These are phyloP conservation scores for Montipora foliosa DNA, from an alignment of 64 coral and sea anemone species.

Conservation along the genomic window DNA sequence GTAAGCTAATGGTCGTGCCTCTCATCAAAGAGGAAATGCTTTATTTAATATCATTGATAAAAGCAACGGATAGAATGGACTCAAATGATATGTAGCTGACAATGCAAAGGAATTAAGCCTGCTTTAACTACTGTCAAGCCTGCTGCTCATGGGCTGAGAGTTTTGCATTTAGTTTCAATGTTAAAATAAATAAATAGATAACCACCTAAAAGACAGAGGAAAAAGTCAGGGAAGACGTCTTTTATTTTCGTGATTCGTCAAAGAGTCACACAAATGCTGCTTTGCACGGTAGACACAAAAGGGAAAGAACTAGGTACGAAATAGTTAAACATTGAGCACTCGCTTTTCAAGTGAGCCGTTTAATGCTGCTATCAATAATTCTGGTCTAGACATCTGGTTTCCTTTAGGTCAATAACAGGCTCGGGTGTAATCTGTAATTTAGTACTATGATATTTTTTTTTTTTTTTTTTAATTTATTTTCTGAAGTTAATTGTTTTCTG, in stretches of 20 bases:
- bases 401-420: conserved; percentile 1
- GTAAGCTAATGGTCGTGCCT: neutral
- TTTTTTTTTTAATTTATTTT: neutral
- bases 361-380: conserved; percentile 24
- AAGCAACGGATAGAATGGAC: neutral
- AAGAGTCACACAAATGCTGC: neutral
- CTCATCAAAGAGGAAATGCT: neutral
- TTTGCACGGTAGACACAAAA: neutral
- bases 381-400: conserved; percentile 23
- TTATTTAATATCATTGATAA: conserved; percentile 12
- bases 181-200: neutral
- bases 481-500: conserved; percentile 18
- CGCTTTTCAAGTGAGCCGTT: neutral
- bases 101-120: conserved; percentile 22
- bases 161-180: neutral
- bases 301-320: neutral
- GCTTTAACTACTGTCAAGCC: conserved; percentile 5
- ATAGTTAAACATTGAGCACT: neutral
- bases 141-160: neutral
- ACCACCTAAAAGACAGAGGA: neutral
- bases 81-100: conserved; percentile 8
- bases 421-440: conserved; percentile 39
- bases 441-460: conserved; percentile 32
- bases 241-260: neutral
- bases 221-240: neutral